Evolutionary conservation across 53 echinoderm and acorn worm genomes (phyloP).

Genomic region (Antedon mediterranea): DNA sequence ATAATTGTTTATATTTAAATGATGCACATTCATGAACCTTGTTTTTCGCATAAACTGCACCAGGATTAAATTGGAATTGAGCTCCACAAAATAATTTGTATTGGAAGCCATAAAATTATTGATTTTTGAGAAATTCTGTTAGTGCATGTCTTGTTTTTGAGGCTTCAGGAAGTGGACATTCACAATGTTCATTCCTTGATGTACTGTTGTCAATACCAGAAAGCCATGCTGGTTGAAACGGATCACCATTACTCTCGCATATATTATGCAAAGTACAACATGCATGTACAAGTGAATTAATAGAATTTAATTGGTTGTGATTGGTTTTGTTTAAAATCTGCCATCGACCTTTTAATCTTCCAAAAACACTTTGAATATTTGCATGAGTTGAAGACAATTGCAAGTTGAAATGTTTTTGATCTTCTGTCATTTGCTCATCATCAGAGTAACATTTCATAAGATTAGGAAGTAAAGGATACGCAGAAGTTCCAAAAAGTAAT

Average conservation of each 20-base stretch:
- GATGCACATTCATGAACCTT: too few relatives aligned
- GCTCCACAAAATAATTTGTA: too few relatives aligned
- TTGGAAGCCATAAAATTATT: too few relatives aligned
- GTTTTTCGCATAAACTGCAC: too few relatives aligned
- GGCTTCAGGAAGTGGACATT: background rate
- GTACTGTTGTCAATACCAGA: background rate
- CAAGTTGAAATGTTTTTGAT: background rate
- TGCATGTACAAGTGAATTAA: background rate
- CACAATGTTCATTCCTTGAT: background rate
- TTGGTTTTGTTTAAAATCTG: background rate
- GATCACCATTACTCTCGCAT: background rate
- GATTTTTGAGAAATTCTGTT: background rate
- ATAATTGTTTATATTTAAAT: too few relatives aligned
- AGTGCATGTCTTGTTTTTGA: background rate
- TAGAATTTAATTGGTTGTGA: background rate
- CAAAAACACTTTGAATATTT: background rate
- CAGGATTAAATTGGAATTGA: too few relatives aligned
- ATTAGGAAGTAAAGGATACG: constrained; percentile 14
- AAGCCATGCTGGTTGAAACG: background rate
- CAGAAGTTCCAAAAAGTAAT: constrained; percentile 5
- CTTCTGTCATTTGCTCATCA: background rate
- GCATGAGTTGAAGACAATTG: background rate
- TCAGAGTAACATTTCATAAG: constrained; percentile 16
- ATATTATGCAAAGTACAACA: background rate
- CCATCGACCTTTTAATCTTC: background rate